phyloP scores from a whole-genome alignment of 2,888 invertebrate species.

The Thelaira solivaga region DNA sequence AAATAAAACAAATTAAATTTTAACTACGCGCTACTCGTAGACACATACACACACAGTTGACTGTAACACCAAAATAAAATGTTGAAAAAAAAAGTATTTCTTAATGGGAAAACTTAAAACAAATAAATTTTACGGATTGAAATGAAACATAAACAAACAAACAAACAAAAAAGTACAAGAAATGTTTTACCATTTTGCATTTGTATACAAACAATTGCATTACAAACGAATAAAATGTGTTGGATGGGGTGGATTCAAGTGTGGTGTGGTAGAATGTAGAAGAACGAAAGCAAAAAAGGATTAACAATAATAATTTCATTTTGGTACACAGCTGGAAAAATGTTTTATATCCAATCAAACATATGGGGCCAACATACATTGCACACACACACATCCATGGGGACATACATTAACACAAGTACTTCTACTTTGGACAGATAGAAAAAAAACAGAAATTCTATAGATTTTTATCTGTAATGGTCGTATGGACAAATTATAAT shows the following conservation, averaged over 20 bases:
- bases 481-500: constrained; percentile 35
- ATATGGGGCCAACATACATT: constrained; percentile 39
- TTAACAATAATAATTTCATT: constrained; percentile 60
- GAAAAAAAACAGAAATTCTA: not conserved
- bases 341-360: constrained; percentile 59
- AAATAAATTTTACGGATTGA: constrained; percentile 49
- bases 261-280: constrained; percentile 4
- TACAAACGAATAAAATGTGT: not conserved
- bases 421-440: not conserved
- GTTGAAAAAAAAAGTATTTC: constrained; percentile 11
- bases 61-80: not conserved
- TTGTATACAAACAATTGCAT: constrained; percentile 16
- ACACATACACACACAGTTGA: not conserved
- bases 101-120: constrained; percentile 56
- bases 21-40: constrained; percentile 19
- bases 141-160: constrained; percentile 3
- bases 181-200: constrained; percentile 4
- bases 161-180: not conserved
- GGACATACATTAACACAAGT: not conserved
- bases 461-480: constrained; percentile 23
- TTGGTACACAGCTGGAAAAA: constrained; percentile 57
- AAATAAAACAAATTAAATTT: constrained; percentile 28
- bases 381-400: not conserved
- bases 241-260: not conserved
- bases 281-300: constrained; percentile 38